Evolutionary conservation across 2,113 vertebrate species (phyloP).

Genomic region (Cephalopholis sonnerati): DNA sequence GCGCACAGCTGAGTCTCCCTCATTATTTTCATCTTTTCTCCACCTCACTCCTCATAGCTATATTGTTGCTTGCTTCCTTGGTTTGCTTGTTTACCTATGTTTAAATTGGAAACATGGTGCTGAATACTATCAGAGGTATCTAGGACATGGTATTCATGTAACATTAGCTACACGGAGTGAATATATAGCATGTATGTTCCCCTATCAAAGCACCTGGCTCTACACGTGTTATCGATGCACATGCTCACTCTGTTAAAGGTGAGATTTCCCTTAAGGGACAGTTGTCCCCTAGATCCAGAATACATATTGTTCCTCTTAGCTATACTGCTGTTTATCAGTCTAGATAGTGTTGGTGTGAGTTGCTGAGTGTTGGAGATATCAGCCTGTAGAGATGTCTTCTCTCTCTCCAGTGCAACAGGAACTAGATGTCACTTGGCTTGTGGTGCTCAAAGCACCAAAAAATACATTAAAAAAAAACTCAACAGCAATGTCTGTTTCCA

Average conservation of each 20-base stretch:
- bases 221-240: conserved; percentile 49
- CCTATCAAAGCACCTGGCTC: conserved; percentile 16
- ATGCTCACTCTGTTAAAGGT: conserved; percentile 14
- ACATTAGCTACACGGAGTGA: conserved; percentile 46
- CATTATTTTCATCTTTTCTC: conserved; percentile 7
- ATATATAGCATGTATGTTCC: conserved; percentile 33
- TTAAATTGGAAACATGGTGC: conserved; percentile 42
- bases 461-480: too few species aligned
- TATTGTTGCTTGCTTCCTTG: conserved; percentile 7
- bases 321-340: too few species aligned
- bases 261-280: not conserved
- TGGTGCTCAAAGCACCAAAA: too few species aligned
- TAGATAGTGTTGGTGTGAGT: too few species aligned
- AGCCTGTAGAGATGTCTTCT: too few species aligned
- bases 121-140: conserved; percentile 53
- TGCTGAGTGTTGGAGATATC: too few species aligned
- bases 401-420: too few species aligned
- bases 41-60: not conserved
- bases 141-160: conserved; percentile 69
- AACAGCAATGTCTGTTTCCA: too few species aligned
- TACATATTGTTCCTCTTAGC: too few species aligned
- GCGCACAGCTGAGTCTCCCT: not conserved
- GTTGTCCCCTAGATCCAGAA: too few species aligned
- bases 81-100: conserved; percentile 35
- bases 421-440: too few species aligned